Evolutionary conservation across 2,113 vertebrate genomes (phyloP).

Genomic region (Ciconia stormi): DNA sequence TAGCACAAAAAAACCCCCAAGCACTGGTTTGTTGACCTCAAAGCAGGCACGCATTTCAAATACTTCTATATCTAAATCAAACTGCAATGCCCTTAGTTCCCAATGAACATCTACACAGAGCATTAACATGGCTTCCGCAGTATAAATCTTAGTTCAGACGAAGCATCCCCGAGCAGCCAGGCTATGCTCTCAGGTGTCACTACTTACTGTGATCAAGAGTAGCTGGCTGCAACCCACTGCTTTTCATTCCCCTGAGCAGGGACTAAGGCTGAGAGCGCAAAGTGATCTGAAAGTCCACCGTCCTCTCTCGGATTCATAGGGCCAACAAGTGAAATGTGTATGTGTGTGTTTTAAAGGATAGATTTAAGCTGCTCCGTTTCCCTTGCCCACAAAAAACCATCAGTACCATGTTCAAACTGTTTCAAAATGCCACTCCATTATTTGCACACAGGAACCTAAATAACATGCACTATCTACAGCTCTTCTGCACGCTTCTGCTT

Average conservation of each 20-base stretch:
- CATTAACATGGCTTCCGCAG: background rate
- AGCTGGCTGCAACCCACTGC: background rate
- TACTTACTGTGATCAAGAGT: too few relatives aligned
- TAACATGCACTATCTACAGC: background rate
- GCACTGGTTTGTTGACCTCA: background rate
- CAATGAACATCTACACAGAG: background rate
- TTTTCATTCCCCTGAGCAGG: background rate
- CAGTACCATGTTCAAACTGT: background rate
- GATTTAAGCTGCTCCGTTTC: background rate
- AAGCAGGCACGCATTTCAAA: background rate
- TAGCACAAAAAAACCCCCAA: background rate
- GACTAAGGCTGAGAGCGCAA: background rate
- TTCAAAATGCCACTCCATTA: background rate
- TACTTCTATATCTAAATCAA: background rate
- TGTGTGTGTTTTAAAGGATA: background rate
- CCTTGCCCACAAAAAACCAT: background rate
- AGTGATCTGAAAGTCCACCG: background rate
- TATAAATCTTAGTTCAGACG: background rate
- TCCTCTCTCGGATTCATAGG: fast-evolving
- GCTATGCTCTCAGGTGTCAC: background rate
- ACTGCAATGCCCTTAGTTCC: background rate
- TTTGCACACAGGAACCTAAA: background rate
- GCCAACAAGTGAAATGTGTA: background rate
- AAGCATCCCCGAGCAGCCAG: background rate
- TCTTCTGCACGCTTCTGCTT: background rate